phyloP scores from a whole-genome alignment of 2,797 vertebrate genomes.

The Malurus splendens region DNA sequence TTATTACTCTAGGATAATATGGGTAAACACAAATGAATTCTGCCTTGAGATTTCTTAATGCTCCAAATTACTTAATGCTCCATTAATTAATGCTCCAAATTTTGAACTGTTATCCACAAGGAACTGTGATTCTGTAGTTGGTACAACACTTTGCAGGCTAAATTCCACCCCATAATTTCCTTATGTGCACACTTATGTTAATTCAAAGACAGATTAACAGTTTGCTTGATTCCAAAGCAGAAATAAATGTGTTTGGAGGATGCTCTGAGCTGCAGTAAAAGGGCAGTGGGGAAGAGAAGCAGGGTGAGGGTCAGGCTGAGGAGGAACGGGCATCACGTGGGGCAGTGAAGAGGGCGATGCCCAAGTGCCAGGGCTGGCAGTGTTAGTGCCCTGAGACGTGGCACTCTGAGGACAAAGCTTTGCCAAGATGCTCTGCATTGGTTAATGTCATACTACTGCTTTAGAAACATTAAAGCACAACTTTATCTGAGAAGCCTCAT shows the following conservation, averaged over 20 bases:
- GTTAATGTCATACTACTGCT: not conserved
- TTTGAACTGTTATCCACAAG: not conserved
- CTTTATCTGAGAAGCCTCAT: not conserved
- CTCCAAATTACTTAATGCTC: too few species aligned
- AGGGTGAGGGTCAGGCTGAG: not conserved
- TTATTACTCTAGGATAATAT: not conserved
- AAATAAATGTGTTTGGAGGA: not conserved
- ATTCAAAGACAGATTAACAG: not conserved
- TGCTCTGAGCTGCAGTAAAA: not conserved
- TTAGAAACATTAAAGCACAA: not conserved
- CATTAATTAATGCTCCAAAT: not conserved
- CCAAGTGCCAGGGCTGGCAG: not conserved
- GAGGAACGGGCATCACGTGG: not conserved
- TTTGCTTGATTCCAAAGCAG: not conserved
- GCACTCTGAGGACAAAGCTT: not conserved
- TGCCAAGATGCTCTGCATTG: not conserved
- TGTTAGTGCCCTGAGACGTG: not conserved
- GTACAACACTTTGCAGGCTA: not conserved
- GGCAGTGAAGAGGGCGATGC: not conserved
- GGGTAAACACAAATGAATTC: not conserved
- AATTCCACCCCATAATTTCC: not conserved
- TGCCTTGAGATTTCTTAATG: not conserved
- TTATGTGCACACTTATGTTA: not conserved
- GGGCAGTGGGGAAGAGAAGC: not conserved
- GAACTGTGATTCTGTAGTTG: not conserved